These are phyloP conservation scores for Drosophila dives DNA, from an alignment of 2,888 invertebrate species.

Conservation along the genomic window DNA sequence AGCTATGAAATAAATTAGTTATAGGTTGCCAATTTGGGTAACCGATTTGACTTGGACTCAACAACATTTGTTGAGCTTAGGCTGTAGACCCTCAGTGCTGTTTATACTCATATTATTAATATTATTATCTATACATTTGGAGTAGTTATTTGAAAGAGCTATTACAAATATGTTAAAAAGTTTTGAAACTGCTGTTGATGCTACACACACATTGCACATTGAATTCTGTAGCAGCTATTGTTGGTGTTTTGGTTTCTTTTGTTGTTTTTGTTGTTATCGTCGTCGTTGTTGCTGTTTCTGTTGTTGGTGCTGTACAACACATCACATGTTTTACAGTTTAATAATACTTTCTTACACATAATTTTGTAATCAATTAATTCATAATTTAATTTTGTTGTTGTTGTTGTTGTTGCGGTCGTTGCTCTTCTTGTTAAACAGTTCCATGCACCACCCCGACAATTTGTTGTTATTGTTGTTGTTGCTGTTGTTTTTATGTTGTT, in stretches of 20 bases:
- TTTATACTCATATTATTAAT: slow-evolving; percentile 30
- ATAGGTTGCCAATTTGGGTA: slow-evolving; percentile 37
- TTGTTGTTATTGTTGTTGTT: slow-evolving; percentile 28
- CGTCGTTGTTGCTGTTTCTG: slow-evolving; percentile 31
- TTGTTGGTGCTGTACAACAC: slow-evolving; percentile 46
- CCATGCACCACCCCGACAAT: slow-evolving; percentile 34
- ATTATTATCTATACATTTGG: slow-evolving; percentile 49
- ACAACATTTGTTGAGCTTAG: slow-evolving; percentile 32
- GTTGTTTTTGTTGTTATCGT: slow-evolving; percentile 22
- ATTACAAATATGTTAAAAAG: slow-evolving; percentile 42
- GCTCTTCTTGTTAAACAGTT: slow-evolving; percentile 33
- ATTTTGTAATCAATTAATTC: slow-evolving; percentile 66
- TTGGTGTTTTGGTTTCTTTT: slow-evolving; percentile 16
- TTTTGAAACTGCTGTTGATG: slow-evolving; percentile 39
- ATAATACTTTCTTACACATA: slow-evolving; percentile 81
- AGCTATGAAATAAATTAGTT: slow-evolving; percentile 47
- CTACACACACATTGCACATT: slow-evolving; percentile 52
- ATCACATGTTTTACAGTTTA: slow-evolving; percentile 82
- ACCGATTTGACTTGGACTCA: slow-evolving; percentile 33
- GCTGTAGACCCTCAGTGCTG: slow-evolving; percentile 52
- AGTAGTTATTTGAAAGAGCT: slow-evolving; percentile 29
- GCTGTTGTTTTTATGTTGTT: slow-evolving; percentile 23
- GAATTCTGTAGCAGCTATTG: background rate
- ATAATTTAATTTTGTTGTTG: slow-evolving; percentile 53
- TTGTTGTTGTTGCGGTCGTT: slow-evolving; percentile 28